Base-by-base conservation (phyloP, 2,888 invertebrate genomes). In the Chalcosyrphus nemorum region DNA sequence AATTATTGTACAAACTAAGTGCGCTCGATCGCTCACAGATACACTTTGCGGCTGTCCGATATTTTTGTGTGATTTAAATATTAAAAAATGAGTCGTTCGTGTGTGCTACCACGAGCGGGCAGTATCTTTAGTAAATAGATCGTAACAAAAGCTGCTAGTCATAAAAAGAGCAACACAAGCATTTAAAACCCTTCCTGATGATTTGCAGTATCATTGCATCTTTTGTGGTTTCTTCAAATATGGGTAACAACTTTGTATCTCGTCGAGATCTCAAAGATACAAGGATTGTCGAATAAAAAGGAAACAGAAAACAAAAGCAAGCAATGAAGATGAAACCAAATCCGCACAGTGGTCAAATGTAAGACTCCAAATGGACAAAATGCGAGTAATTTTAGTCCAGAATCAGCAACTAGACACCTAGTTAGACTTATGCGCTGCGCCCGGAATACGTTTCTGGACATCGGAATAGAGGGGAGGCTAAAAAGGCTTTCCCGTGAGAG, bases 41-140 rank as follows among this genome's bases (percentile, higher is more conserved):
- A 32, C 35, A 59, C 2, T 66, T 54, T 59, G 65, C 41, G 29
- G 27, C 6, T 2, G 17, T 3, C 71, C 52, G 59, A 57, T 68
- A 56, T 74, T 80, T 56, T 63, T 80, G 78, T 80, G 68, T 80
- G 74, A 84, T 84, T 84, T 84, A 78, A 74, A 84, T 78, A 78
- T 78, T 84, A 68, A 80, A 84, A n/a, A n/a, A n/a, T n/a, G 68
- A 61, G 65, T 52, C 68, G 56, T 63, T 71, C 66, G 75, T 59
- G 68, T 78, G 78, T 57, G 50, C 65, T 41, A 47, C 17, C 45
- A 27, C 13, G 24, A 13, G n/a, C n/a, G n/a, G n/a, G n/a, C n/a
- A n/a, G 17, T 35, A 11, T 11, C 17, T 6, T 4, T 54, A 29
- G 59, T 68, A 80, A 74, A 74, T 80, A 80, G 65, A 80, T 72